Evolutionary conservation across 2,888 invertebrate genomes (phyloP).

Genomic region (Drymonia ruficornis): DNA sequence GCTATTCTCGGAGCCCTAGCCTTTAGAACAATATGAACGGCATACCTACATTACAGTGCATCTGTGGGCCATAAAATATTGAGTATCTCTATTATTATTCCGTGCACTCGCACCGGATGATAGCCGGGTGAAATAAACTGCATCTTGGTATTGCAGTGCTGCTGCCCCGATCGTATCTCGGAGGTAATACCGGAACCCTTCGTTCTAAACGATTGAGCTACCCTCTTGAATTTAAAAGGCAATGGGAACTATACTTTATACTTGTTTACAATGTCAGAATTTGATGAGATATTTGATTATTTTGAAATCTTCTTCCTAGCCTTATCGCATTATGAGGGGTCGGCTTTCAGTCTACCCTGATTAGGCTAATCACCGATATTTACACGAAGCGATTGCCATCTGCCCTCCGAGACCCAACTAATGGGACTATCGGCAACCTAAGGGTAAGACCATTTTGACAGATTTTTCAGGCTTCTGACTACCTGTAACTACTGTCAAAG

Average conservation of each 20-base stretch:
- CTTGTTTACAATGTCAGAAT: too few species aligned
- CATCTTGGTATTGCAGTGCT: conserved; percentile 17
- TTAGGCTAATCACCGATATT: too few species aligned
- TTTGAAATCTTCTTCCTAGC: too few species aligned
- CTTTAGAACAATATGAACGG: conserved; percentile 9
- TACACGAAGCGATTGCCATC: too few species aligned
- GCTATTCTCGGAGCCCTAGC: background rate
- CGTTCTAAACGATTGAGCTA: conserved; percentile 19
- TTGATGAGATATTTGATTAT: too few species aligned
- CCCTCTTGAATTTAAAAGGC: conserved; percentile 31
- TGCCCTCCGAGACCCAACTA: too few species aligned
- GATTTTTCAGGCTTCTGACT: too few species aligned
- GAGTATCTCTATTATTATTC: conserved; percentile 17
- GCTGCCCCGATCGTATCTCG: conserved; percentile 23
- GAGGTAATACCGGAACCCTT: conserved; percentile 15
- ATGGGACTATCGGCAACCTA: too few species aligned
- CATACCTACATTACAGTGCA: conserved; percentile 6
- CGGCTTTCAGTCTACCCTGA: too few species aligned
- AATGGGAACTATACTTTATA: background rate
- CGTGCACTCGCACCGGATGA: conserved; percentile 17
- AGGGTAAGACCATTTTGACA: too few species aligned
- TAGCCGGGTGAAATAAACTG: conserved; percentile 17
- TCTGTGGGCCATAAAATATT: conserved; percentile 4
- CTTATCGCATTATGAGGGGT: too few species aligned
- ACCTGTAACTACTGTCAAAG: too few species aligned